These are phyloP conservation scores for Vidua chalybeata DNA, from an alignment of 2,113 vertebrate genomes.

Conservation along the genomic window DNA sequence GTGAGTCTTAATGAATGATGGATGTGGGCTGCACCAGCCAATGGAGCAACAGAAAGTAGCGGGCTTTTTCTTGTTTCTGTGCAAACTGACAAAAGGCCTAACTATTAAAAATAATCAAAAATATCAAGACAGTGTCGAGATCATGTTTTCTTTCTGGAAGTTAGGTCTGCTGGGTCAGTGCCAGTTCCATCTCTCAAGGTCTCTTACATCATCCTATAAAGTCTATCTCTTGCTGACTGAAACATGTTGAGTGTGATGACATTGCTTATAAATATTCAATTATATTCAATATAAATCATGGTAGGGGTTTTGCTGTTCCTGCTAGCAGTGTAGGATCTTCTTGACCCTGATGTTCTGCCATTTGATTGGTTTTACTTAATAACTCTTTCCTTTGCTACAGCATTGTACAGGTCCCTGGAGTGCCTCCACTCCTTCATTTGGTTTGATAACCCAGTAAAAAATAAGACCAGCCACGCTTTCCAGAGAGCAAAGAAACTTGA, in stretches of 20 bases:
- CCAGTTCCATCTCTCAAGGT: neutral
- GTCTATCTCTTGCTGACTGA: neutral
- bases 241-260: neutral
- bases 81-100: neutral
- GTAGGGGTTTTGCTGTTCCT: neutral
- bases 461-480: neutral
- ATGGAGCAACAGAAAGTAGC: neutral
- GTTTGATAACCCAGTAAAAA: neutral
- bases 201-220: neutral
- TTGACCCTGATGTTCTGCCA: neutral
- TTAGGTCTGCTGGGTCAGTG: neutral
- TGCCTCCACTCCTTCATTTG: neutral
- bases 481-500: neutral
- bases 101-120: neutral
- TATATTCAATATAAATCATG: neutral
- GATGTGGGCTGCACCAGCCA: neutral
- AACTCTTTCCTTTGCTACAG: constrained; percentile 9
- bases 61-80: neutral
- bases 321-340: neutral
- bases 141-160: neutral
- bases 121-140: neutral
- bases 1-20: neutral
- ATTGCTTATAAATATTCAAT: neutral
- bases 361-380: neutral
- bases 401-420: neutral